Conservation (phyloP, 2,888 invertebrate genomes). For the Phyllotreta striolata region DNA sequence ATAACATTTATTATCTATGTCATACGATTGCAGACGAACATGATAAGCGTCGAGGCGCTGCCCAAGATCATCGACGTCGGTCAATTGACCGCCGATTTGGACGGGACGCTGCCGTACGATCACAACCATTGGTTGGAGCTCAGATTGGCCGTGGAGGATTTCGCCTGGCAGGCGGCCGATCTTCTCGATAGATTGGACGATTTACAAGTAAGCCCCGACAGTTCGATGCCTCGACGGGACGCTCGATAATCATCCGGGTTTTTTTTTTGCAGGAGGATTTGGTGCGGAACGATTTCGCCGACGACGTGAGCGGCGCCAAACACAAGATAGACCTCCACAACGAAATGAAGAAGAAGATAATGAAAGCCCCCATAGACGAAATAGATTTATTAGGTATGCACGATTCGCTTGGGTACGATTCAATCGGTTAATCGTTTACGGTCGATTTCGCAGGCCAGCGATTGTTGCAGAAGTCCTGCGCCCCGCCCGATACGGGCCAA, state of each 20-base stretch:
- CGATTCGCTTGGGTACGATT: not conserved
- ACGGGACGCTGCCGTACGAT: slow-evolving; percentile 93
- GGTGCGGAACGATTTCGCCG: slow-evolving; percentile 91
- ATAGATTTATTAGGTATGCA: slow-evolving; percentile 82
- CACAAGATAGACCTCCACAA: slow-evolving; percentile 92
- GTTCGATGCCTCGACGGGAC: too few species aligned
- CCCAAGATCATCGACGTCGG: slow-evolving; percentile 91
- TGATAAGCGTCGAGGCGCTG: slow-evolving; percentile 95
- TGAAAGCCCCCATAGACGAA: slow-evolving; percentile 93
- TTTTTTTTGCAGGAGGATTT: slow-evolving; percentile 83
- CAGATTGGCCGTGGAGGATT: slow-evolving; percentile 91
- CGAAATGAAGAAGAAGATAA: slow-evolving; percentile 92
- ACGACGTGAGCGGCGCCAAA: slow-evolving; percentile 92
- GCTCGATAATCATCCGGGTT: too few species aligned
- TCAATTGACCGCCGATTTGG: slow-evolving; percentile 93
- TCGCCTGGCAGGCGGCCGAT: slow-evolving; percentile 95
- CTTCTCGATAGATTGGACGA: slow-evolving; percentile 91
- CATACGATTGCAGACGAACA: slow-evolving; percentile 77
- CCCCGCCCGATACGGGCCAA: slow-evolving; percentile 61
- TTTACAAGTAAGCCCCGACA: too few species aligned
- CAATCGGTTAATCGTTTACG: not conserved
- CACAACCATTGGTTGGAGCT: slow-evolving; percentile 98
- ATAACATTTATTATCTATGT: slow-evolving; percentile 22
- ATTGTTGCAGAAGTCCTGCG: slow-evolving; percentile 68
- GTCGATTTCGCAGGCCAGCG: slow-evolving; percentile 69